Conservation (phyloP, 2,113 vertebrate species). For the Nettapus auritus region DNA sequence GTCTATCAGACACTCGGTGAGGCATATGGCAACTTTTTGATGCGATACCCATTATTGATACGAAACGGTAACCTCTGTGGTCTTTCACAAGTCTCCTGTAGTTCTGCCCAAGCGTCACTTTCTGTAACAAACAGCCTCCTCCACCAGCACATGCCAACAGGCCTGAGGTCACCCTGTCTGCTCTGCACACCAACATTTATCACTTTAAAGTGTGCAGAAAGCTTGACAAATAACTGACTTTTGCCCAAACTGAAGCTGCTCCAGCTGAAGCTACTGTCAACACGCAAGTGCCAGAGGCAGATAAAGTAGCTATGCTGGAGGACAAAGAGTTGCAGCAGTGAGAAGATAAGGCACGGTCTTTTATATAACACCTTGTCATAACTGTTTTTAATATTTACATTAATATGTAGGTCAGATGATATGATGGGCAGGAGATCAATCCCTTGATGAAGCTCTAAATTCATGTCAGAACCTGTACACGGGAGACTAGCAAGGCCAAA, state of each 20-base stretch:
- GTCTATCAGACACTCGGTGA: constrained; percentile 25
- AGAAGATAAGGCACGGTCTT: accelerated
- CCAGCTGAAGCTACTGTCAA: neutral
- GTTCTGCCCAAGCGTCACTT: neutral
- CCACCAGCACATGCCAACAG: neutral
- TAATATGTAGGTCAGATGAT: neutral
- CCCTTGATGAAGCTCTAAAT: neutral
- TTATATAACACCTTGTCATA: neutral
- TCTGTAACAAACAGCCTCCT: neutral
- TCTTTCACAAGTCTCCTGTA: neutral
- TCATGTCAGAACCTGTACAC: neutral
- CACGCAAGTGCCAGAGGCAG: neutral
- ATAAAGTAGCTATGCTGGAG: accelerated
- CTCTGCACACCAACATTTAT: neutral
- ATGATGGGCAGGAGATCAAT: neutral
- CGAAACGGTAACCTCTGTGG: neutral
- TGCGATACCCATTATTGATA: neutral
- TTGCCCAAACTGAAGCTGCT: neutral
- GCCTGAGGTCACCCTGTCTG: neutral
- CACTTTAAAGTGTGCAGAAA: neutral
- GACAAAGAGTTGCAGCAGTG: neutral
- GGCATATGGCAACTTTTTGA: neutral
- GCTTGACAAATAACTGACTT: neutral
- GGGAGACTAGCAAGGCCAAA: neutral
- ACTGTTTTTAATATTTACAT: neutral